A percentile compares a stretch with the other conserved stretches of the same genome.
These are phyloP conservation scores for Cyphomyrmex costatus DNA, from an alignment of 1,140 invertebrate genomes.

Conservation along the genomic window DNA sequence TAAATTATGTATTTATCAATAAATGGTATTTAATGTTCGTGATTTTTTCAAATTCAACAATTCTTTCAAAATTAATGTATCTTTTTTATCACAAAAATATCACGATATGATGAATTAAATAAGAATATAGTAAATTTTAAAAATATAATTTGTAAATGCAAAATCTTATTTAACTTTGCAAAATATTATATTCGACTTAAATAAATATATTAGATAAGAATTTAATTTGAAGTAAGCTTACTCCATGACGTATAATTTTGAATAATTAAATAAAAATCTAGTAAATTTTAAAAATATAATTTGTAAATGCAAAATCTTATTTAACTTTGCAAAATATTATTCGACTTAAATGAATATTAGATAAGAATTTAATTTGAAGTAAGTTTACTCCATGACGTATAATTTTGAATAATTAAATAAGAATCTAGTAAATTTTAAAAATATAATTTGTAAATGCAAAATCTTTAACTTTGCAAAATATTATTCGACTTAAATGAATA, in stretches of 20 bases:
- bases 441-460: constrained; percentile 1
- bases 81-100: not conserved
- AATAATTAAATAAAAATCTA: not conserved
- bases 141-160: not conserved
- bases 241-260: too few species aligned
- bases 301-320: not conserved
- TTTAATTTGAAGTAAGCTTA: too few species aligned
- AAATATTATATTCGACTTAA: too few species aligned
- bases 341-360: too few species aligned
- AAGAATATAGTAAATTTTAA: not conserved
- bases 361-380: too few species aligned
- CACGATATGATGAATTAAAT: not conserved
- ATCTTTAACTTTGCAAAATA: not conserved
- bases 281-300: not conserved
- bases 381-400: too few species aligned
- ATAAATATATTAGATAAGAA: too few species aligned
- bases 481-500: not conserved
- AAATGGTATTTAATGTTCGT: not conserved
- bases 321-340: too few species aligned
- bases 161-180: not conserved
- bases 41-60: too few species aligned
- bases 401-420: too few species aligned
- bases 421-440: not conserved
- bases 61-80: not conserved
- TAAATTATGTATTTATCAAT: too few species aligned